Conservation (phyloP, 2,113 vertebrate genomes). For the Hyaena hyaena region DNA sequence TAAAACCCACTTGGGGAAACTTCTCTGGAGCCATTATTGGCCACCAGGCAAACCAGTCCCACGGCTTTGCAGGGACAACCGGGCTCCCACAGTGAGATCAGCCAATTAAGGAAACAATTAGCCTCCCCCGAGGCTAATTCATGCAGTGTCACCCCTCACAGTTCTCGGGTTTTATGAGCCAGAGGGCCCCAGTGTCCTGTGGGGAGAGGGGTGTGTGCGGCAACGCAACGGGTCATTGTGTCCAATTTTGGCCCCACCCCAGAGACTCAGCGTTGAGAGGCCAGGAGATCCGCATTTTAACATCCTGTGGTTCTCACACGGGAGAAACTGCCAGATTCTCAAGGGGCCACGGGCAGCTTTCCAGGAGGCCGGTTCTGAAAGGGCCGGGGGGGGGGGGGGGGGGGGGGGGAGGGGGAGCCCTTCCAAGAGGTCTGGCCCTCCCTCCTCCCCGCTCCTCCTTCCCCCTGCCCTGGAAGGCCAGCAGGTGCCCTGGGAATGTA, state of each 20-base stretch:
- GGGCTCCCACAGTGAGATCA: background rate
- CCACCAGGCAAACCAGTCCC: background rate
- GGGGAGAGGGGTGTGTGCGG: background rate
- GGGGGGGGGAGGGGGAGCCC: background rate
- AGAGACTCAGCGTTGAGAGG: background rate
- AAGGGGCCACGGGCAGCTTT: background rate
- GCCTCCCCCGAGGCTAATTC: conserved; percentile 3
- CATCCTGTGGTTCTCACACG: background rate
- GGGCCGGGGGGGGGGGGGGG: background rate
- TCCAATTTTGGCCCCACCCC: background rate
- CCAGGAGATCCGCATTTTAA: background rate
- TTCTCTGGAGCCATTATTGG: background rate
- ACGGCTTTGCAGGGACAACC: background rate
- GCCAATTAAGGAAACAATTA: conserved; percentile 60
- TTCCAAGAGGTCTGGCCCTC: too few species aligned
- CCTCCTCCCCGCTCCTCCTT: too few species aligned
- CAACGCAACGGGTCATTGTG: background rate
- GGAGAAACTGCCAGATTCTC: background rate
- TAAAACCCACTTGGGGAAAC: background rate
- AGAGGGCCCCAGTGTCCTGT: background rate
- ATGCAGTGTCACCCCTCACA: background rate
- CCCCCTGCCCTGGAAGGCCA: background rate
- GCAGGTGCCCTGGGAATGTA: background rate
- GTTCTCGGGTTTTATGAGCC: background rate
- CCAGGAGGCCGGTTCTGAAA: background rate